Percentiles rank a stretch among this genome's conserved stretches.
These are phyloP conservation scores for Plutomurus gul DNA, from an alignment of 1,140 invertebrate genomes.

Conservation along the genomic window DNA sequence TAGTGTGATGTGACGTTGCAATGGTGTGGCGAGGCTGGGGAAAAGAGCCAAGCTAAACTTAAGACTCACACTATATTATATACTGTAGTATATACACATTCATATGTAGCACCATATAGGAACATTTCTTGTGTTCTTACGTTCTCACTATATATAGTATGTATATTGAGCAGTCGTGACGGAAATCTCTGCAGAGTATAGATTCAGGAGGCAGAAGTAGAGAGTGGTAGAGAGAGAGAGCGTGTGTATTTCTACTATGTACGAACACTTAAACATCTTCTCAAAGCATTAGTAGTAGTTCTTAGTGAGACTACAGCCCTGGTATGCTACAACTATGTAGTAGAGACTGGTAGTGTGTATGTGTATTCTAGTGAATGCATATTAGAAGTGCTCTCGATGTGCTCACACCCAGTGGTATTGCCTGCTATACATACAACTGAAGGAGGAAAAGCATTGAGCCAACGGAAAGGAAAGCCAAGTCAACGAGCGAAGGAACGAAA, in stretches of 20 bases:
- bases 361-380: not conserved
- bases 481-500: not conserved
- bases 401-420: too few relatives aligned
- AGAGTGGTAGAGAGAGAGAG: not conserved
- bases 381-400: too few relatives aligned
- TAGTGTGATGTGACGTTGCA: not conserved
- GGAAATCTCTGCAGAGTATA: slow-evolving; percentile 2
- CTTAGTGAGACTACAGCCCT: too few relatives aligned
- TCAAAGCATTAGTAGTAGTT: not conserved
- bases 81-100: not conserved
- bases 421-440: not conserved
- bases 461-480: not conserved
- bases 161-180: not conserved
- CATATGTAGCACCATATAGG: not conserved
- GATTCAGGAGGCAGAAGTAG: not conserved
- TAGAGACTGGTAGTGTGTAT: not conserved
- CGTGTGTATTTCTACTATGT: not conserved
- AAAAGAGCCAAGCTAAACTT: slow-evolving; percentile 10
- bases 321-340: too few relatives aligned
- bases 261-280: not conserved
- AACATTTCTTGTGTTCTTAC: slow-evolving; percentile 2
- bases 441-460: not conserved
- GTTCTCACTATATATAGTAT: not conserved
- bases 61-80: not conserved
- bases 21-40: not conserved